phyloP scores from a whole-genome alignment of 2,888 invertebrate species.

The Melinaea marsaeus region DNA sequence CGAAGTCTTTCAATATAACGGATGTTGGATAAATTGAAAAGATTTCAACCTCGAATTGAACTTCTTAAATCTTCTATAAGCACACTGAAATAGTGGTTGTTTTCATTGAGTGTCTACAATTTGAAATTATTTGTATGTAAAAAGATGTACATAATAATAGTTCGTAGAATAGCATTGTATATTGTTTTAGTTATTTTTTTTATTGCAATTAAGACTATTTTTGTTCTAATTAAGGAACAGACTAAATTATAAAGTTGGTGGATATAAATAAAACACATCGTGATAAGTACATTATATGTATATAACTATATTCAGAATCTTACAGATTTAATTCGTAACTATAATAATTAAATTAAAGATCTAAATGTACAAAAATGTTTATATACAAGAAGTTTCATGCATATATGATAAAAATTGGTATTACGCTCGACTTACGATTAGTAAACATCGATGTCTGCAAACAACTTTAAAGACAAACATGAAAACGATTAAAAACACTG shows the following conservation, averaged over 20 bases:
- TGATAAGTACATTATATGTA: conserved; percentile 41
- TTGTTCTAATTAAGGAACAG: too few relatives aligned
- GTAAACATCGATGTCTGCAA: conserved; percentile 40
- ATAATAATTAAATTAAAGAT: conserved; percentile 71
- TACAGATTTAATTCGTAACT: conserved; percentile 72
- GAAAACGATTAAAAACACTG: conserved; percentile 28
- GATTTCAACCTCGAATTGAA: not conserved
- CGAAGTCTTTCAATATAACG: not conserved
- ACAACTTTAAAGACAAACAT: conserved; percentile 28
- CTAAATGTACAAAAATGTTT: conserved; percentile 77
- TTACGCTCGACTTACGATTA: conserved; percentile 54
- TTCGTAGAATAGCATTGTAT: too few relatives aligned
- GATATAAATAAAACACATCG: conserved; percentile 15
- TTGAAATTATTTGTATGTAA: too few relatives aligned
- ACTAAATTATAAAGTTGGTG: too few relatives aligned
- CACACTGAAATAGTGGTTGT: too few relatives aligned
- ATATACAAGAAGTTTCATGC: conserved; percentile 72
- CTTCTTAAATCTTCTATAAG: too few relatives aligned
- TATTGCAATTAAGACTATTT: too few relatives aligned
- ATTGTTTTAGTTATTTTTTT: too few relatives aligned
- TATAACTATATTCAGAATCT: conserved; percentile 73
- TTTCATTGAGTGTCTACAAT: too few relatives aligned
- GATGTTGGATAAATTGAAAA: not conserved
- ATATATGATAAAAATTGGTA: conserved; percentile 53
- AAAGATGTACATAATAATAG: too few relatives aligned